Base-by-base conservation (phyloP, 2,888 invertebrate genomes). In the Sycophila texana region DNA sequence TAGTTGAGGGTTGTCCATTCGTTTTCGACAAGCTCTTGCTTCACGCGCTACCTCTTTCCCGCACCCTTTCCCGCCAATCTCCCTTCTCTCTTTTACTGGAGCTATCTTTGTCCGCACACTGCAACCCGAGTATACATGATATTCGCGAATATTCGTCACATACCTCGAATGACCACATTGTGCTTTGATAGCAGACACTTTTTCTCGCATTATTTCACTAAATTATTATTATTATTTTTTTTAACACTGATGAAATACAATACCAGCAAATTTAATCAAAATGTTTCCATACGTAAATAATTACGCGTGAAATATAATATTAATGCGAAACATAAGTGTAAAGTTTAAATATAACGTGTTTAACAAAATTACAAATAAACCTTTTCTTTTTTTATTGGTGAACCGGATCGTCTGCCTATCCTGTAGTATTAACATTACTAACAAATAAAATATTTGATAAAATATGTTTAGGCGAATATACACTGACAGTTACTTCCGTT, bases 1-100 rank as follows among this genome's bases (percentile, higher is more conserved):
- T 70, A 77, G 74, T 70, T 49, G 73, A 73, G 76, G 65, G 74
- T 60, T 73, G 65, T 66, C 57, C 77, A 66, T 39, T 55, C 74
- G 61, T 71, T 77, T 74, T 77, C 71, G 68, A 70, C 74, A 75
- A 75, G 71, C 75, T 72, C 61, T 68, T 53, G 74, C 57, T 71
- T 65, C 39, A 18, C 39, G 58, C 66, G 22, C 57, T 47, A 13
- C 10, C 20, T 61, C 20, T 49, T 16, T 14, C 20, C 63, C 30
- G 13, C 7, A n/a, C n/a, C 58, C 58, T 5, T 26, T 22, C 18
- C 20, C 63, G 14, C n/a, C 39, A 58, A 63, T 58, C 49, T 71
- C 20, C 60, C 20, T 51, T 13, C 10, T 60, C 26, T 66, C 18
- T 20, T 49, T 66, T 20, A 14, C 49, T 1, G 16, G 18, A 26